These are phyloP conservation scores for Zootermopsis nevadensis DNA, from an alignment of 2,888 invertebrate species.

Conservation along the genomic window DNA sequence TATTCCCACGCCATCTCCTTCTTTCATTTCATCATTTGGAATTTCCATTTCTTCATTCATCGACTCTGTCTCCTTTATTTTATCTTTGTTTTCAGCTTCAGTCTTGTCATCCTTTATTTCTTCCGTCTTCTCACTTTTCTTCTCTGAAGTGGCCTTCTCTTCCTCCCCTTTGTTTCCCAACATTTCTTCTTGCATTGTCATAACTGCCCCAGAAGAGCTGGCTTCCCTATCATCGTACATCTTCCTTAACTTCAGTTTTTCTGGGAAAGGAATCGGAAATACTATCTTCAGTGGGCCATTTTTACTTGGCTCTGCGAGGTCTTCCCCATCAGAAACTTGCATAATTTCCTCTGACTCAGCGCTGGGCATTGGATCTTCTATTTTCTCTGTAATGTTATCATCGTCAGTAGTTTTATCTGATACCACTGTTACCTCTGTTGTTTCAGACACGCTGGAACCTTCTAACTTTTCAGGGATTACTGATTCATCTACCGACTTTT, in stretches of 20 bases:
- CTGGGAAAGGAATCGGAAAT: neutral
- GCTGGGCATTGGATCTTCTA: neutral
- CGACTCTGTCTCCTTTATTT: neutral
- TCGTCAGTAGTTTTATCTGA: neutral
- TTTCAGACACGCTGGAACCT: neutral
- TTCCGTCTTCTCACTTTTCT: neutral
- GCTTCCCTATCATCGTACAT: conserved; percentile 20
- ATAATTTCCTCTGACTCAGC: conserved; percentile 55
- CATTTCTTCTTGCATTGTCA: conserved; percentile 26
- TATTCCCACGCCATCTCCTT: neutral
- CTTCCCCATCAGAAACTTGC: conserved; percentile 36
- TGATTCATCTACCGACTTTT: neutral
- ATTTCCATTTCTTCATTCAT: neutral
- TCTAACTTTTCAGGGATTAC: neutral
- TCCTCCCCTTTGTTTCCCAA: neutral
- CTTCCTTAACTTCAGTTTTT: neutral
- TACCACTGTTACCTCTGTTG: neutral
- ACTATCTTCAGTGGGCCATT: neutral
- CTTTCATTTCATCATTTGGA: neutral
- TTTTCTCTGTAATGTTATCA: neutral
- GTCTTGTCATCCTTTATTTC: neutral
- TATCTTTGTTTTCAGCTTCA: conserved; percentile 4
- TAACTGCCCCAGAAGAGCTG: neutral
- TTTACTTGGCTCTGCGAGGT: neutral
- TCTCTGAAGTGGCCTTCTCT: neutral